Evolutionary conservation across 2,113 vertebrate species (phyloP), one percentile per base, ranked within the genome.

Genomic region (Tachysurus fulvidraco): DNA sequence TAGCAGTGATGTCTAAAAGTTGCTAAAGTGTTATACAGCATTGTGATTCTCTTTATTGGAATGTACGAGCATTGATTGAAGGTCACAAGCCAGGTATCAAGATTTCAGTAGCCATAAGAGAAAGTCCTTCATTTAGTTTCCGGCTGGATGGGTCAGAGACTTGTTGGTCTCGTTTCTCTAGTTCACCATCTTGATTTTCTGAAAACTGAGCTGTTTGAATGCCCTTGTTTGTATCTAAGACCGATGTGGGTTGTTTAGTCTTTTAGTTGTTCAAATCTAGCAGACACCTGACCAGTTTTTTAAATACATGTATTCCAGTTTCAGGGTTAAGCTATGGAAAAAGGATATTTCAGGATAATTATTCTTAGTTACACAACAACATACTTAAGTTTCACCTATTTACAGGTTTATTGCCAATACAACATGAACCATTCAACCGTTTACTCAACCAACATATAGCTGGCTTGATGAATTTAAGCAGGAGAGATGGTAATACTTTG

Each of bases 151-250:
- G 81, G 86, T 89, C 85, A 84, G 83, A 50, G 84, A 84, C 88
- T 83, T 71, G 78, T 67, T 89, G 77, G 19, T 90, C 85, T 83
- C 46, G 80, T 86, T 92, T 57, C 80, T 57, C 87, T 54, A 73
- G 81, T 88, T 87, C 36, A 82, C 23, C 52, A 69, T 50, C 16
- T 60, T 73, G 79, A 21, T 64, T 67, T 62, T n/a, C 25, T 85
- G 83, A 88, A 87, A 85, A 57, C 44, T 5, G 73, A 89, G 62
- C 60, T 62, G 54, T 25, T 67, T 82, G 54, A 17, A 19, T 64
- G 54, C 77, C 79, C 71, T 41, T 73, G 41, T 59, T 57, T 54
- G 44, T 59, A n/a, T 44, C 21, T 11, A 36, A 30, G 6, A 6
- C 12, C 28, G 11, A 21, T 59, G 12, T 14, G n/a, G 23, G 14